Conservation (phyloP, 2,797 vertebrate genomes). For the Aulostomus chinensis region DNA sequence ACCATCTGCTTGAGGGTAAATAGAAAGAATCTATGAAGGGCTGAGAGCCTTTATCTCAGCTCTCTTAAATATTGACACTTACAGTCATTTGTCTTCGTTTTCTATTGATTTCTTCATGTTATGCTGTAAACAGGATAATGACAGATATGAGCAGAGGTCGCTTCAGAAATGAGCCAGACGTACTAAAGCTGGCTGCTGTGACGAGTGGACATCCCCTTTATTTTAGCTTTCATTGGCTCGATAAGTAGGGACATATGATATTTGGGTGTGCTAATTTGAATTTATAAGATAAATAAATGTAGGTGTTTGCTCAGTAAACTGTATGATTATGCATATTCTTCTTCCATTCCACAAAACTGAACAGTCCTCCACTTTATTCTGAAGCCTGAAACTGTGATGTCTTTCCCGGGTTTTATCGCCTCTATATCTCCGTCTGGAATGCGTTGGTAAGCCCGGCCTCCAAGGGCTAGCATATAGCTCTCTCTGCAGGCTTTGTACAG, state of each 20-base stretch:
- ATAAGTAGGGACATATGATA: too few relatives aligned
- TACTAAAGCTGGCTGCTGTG: too few relatives aligned
- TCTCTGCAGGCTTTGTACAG: constrained; percentile 81
- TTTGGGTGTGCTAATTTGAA: too few relatives aligned
- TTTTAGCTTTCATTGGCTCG: too few relatives aligned
- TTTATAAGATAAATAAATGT: too few relatives aligned
- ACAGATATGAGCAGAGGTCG: constrained; percentile 60
- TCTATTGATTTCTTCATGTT: constrained; percentile 76
- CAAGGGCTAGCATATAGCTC: constrained; percentile 74
- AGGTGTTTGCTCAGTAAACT: too few relatives aligned
- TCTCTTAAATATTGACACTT: constrained; percentile 77
- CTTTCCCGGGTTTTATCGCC: constrained; percentile 69
- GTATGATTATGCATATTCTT: too few relatives aligned
- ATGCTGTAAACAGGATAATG: constrained; percentile 70
- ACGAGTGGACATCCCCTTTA: too few relatives aligned
- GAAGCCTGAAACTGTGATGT: constrained; percentile 54
- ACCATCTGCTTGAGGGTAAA: constrained; percentile 60
- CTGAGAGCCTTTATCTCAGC: constrained; percentile 72
- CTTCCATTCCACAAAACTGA: constrained; percentile 7
- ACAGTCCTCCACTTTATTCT: constrained; percentile 60
- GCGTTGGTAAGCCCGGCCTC: constrained; percentile 72
- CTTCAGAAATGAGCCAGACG: constrained; percentile 31
- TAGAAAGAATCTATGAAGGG: constrained; percentile 69
- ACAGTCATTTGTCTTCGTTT: constrained; percentile 76
- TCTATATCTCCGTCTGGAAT: constrained; percentile 63